Percentiles rank a stretch among this genome's conserved stretches.
These are phyloP conservation scores for Ectemnius continuus DNA, from an alignment of 2,888 invertebrate species.

Conservation along the genomic window DNA sequence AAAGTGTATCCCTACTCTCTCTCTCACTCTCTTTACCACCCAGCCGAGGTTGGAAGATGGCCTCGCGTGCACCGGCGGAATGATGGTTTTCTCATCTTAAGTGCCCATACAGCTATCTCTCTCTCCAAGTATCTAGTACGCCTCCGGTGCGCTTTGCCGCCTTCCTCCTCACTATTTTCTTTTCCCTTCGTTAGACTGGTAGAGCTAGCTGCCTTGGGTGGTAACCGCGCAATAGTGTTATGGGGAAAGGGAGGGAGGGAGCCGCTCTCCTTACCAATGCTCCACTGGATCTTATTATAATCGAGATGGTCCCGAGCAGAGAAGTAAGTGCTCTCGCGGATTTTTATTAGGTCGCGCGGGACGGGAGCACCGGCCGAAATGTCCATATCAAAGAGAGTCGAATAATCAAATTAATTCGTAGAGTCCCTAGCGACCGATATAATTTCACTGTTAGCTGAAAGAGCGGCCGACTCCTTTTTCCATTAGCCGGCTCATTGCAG, in stretches of 20 bases:
- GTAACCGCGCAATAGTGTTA: constrained; percentile 51
- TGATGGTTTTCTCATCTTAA: constrained; percentile 58
- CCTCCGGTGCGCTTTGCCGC: neutral
- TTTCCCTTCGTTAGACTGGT: neutral
- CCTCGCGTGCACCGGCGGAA: constrained; percentile 48
- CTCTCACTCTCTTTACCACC: constrained; percentile 49
- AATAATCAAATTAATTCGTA: constrained; percentile 58
- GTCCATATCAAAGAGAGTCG: constrained; percentile 56
- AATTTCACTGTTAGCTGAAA: constrained; percentile 54
- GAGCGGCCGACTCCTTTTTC: constrained; percentile 38
- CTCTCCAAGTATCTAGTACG: neutral
- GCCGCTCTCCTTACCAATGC: constrained; percentile 52
- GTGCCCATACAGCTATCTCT: constrained; percentile 47
- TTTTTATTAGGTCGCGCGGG: constrained; percentile 55
- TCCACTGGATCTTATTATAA: constrained; percentile 57
- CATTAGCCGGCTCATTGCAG: constrained; percentile 20
- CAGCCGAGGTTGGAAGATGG: constrained; percentile 15
- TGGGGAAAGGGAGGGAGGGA: constrained; percentile 56
- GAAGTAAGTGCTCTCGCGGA: constrained; percentile 29
- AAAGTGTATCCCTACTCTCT: constrained; percentile 31
- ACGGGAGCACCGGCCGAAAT: constrained; percentile 18
- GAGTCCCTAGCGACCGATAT: constrained; percentile 33
- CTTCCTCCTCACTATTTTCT: neutral
- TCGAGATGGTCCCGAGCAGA: constrained; percentile 36
- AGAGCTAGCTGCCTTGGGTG: constrained; percentile 9